Conservation (phyloP, 2,797 vertebrate genomes). For the Poeciliopsis turneri region DNA sequence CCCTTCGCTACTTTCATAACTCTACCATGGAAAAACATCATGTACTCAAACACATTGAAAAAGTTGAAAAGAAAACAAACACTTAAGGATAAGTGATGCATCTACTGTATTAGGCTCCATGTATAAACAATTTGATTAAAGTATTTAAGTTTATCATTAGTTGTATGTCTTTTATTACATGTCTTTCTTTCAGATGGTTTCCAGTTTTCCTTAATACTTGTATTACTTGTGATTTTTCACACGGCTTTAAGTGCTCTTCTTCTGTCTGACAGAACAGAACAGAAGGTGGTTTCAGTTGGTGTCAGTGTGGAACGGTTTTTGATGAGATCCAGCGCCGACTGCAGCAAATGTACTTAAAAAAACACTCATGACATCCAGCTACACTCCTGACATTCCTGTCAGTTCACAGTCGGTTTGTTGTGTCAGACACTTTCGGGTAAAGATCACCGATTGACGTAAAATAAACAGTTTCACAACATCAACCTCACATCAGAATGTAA, state of each 20-base stretch:
- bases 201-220: background rate
- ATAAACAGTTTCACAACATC: constrained; percentile 5
- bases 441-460: background rate
- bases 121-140: background rate
- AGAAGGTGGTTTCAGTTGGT: background rate
- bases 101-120: background rate
- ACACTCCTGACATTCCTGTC: constrained; percentile 1
- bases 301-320: background rate
- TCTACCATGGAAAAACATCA: background rate
- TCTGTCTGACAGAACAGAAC: constrained; percentile 5
- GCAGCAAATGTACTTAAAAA: background rate
- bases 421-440: background rate
- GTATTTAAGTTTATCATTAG: background rate
- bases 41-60: background rate
- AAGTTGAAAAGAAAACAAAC: background rate
- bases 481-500: background rate
- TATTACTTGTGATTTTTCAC: background rate
- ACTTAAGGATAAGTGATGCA: background rate
- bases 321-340: background rate
- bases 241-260: background rate
- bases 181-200: background rate
- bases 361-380: background rate
- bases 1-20: background rate
- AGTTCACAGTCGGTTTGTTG: background rate
- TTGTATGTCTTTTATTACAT: background rate